Base-by-base conservation (phyloP, 2,113 vertebrate genomes). In the Uria lomvia region DNA sequence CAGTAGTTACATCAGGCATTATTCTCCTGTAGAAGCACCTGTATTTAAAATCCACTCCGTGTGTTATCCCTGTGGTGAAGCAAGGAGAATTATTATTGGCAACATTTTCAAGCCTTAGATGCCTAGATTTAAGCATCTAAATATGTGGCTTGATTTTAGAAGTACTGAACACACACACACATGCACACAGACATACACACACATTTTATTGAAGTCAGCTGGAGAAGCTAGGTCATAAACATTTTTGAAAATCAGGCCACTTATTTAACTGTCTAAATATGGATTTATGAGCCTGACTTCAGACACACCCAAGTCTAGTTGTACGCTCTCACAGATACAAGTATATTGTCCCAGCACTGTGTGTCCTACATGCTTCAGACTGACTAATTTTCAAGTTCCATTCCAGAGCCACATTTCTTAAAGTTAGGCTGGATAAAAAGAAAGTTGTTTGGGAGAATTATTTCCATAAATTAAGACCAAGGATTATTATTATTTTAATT, bases 61-160 rank as follows among this genome's bases (percentile, higher is more conserved):
- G 27, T 90, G 9, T 92, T 88, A 72, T 78, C 30, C 16, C 50
- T 4, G 0, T 38, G 26, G 24, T 65, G 24, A 93, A 83, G 22
- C 47, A 34, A 38, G 63, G 8, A 90, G 67, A 93, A 80, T 93
- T 88, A 77, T 88, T 88, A 73, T 42, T 96, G 90, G 90, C 82
- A 94, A 56, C 16, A 45, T 83, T 91, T 84, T 91, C 52, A 78
- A 86, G 73, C 7, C 83, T 86, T 92, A 84, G 47, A 60, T 94
- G 60, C 55, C 88, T 94, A 77, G 60, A 67, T 87, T 95, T 95
- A 92, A 94, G 76, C 73, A 92, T 71, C 91, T 81, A 85, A 95
- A 74, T 95, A 94, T 52, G 83, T 75, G 66, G 8, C 36, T 89
- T 94, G 47, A 75, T 89, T 94, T 82, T 93, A 87, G 36, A 94